Base-by-base conservation (phyloP, 1,140 invertebrate species). In the Aphidius ervi region DNA sequence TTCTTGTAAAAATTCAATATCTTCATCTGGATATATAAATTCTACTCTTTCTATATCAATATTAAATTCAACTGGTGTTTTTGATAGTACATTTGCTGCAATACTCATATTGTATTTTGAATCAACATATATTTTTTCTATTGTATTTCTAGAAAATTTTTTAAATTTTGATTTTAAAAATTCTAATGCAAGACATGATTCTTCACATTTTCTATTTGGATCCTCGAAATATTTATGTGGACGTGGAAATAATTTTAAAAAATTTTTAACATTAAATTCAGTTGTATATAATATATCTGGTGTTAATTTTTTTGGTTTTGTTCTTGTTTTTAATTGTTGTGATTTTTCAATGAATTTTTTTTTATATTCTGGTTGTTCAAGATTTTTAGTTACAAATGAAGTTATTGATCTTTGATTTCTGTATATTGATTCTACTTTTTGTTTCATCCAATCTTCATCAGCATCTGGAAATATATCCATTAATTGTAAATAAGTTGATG, bases 211-310 rank as follows among this genome's bases (percentile, higher is more conserved):
- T 63, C 79, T 75, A 1, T 73, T 73, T 9, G 63, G 62, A 70
- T 84, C 66, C 54, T 70, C 66, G 68, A 86, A 86, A 58, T 80
- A 70, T 16, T 68, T 65, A 53, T 80, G 66, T 8, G 85, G 85
- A 63, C 85, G 74, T 31, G 84, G 81, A 72, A 85, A 83, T 20
- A 81, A 72, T 45, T 81, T 68, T 5, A 87, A 60, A 68, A 86
- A 86, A 16, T 82, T 74, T 46, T 79, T 67, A 5, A 84, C 67
- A 41, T 79, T 63, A 56, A 85, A 83, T 4, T 80, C 68, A 1
- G 46, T 68, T 0, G 73, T 81, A 43, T 77, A 81, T 37, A 76
- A 31, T 31, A 3, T 4, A 31, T 31, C 23, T 3, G 4, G 23
- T 31, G 23, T 31, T 3, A 3, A 31, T 57, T 40, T 75, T 70